Conservation (phyloP, 2,113 vertebrate genomes). For the Otus sunia region DNA sequence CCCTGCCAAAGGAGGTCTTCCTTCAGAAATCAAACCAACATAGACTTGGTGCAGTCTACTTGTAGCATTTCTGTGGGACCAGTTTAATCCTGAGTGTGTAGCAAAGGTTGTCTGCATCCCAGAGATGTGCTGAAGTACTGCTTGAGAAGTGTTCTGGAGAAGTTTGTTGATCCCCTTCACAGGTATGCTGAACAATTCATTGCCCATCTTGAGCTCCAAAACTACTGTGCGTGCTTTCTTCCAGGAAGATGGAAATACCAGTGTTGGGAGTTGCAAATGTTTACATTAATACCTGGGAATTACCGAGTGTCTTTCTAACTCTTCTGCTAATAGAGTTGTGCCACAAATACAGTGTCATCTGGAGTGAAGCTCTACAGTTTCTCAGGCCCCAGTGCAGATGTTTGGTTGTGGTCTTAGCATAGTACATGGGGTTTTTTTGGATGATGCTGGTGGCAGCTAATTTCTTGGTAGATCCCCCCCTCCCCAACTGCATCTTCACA, state of each 20-base stretch:
- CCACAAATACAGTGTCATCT: neutral
- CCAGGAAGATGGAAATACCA: neutral
- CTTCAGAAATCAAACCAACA: neutral
- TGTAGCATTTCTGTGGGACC: neutral
- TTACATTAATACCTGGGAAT: neutral
- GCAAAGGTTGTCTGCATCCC: neutral
- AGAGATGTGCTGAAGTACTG: neutral
- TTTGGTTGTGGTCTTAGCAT: neutral
- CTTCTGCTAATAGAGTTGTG: neutral
- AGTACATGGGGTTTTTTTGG: neutral
- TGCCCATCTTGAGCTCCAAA: neutral
- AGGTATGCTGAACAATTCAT: neutral
- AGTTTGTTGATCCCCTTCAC: neutral
- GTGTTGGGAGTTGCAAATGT: neutral
- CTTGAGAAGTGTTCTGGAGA: neutral
- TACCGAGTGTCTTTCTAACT: neutral
- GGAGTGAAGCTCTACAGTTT: neutral
- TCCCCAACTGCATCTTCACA: neutral
- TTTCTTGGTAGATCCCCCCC: neutral
- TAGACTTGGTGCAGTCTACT: neutral
- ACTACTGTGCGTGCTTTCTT: neutral
- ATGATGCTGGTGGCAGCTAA: neutral
- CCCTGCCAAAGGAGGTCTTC: neutral
- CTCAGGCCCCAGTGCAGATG: neutral
- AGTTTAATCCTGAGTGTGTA: neutral